A percentile compares a stretch with the other conserved stretches of the same genome.
Conservation (phyloP, 2,113 vertebrate genomes). For the Philantomba maxwellii region DNA sequence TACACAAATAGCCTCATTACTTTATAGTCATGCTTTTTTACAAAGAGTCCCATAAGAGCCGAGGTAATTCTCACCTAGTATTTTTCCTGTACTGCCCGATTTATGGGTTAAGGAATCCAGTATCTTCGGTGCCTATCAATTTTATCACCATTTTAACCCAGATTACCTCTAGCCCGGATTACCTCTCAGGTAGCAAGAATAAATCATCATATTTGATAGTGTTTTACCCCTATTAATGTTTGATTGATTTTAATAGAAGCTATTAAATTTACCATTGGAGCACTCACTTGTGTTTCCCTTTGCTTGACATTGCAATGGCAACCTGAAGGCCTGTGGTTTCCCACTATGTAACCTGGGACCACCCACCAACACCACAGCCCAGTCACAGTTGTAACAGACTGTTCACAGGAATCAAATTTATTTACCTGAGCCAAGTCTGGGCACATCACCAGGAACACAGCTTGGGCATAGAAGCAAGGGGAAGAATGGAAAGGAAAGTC, state of each 20-base stretch:
- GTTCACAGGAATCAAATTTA: constrained; percentile 14
- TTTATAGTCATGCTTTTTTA: not conserved
- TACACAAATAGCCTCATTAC: not conserved
- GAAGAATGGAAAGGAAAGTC: not conserved
- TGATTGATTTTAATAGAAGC: not conserved
- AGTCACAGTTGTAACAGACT: not conserved
- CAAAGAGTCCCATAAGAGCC: not conserved
- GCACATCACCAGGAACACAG: not conserved
- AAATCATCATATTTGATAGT: not conserved
- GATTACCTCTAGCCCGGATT: not conserved
- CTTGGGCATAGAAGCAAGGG: not conserved
- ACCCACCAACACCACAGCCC: not conserved
- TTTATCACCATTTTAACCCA: not conserved
- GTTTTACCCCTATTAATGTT: not conserved
- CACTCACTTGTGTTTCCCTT: not conserved
- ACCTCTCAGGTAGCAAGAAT: not conserved
- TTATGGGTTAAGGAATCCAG: not conserved
- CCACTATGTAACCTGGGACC: not conserved
- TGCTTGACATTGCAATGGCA: not conserved
- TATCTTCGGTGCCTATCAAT: not conserved
- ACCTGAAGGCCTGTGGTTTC: not conserved
- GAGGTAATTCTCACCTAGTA: not conserved
- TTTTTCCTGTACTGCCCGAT: not conserved
- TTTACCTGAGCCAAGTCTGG: not conserved
- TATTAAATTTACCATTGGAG: not conserved